A percentile compares a stretch with the other conserved stretches of the same genome.
These are phyloP conservation scores for Pristionchus entomophagus DNA, from an alignment of 2,888 invertebrate species.

Conservation along the genomic window DNA sequence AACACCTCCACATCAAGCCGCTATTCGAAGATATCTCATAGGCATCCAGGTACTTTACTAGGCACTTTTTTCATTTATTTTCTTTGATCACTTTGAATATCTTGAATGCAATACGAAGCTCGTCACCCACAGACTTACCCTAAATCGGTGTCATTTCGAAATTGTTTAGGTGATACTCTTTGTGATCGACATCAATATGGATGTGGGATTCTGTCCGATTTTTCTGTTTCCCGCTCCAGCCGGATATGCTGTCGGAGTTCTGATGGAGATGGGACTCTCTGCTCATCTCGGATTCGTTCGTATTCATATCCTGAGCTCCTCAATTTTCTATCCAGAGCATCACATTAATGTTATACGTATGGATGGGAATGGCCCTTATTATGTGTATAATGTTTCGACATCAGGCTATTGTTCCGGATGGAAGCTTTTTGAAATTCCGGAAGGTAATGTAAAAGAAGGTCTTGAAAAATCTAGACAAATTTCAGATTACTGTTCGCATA, in stretches of 20 bases:
- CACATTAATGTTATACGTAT: background rate
- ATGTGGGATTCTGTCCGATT: background rate
- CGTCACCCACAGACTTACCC: no score
- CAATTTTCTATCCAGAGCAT: background rate
- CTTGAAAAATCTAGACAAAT: background rate
- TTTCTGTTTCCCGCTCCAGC: background rate
- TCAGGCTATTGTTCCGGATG: background rate
- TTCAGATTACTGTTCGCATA: background rate
- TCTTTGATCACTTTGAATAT: no score
- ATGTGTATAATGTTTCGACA: background rate
- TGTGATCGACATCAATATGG: background rate
- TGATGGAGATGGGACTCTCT: background rate
- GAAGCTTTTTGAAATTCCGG: background rate
- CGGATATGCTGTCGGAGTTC: background rate
- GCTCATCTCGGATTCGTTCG: background rate
- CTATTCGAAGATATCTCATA: background rate
- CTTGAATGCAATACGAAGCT: no score
- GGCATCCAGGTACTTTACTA: background rate
- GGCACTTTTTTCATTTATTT: background rate
- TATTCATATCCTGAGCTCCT: background rate
- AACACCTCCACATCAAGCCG: background rate
- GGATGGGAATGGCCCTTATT: background rate
- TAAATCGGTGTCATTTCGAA: no score
- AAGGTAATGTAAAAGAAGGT: background rate
- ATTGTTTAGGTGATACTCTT: background rate